A percentile compares a stretch with the other conserved stretches of the same genome.
phyloP scores from a whole-genome alignment of 2,888 invertebrate species.

The Caenorhabditis plicata region DNA sequence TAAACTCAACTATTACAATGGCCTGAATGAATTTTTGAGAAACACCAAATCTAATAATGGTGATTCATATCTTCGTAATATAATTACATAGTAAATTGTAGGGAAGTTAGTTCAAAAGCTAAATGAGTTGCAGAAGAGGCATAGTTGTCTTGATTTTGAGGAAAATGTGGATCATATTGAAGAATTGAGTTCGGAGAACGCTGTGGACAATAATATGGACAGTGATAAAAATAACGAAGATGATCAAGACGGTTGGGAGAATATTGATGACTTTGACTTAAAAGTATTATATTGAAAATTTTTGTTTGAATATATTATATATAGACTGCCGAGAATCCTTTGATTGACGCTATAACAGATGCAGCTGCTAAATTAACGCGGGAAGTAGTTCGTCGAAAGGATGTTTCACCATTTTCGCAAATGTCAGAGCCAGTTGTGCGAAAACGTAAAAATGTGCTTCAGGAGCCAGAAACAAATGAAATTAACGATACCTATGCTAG shows the following conservation, averaged over 20 bases:
- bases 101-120: conserved; percentile 3
- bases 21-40: conserved; percentile 10
- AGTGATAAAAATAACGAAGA: conserved; percentile 1
- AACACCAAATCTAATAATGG: conserved; percentile 6
- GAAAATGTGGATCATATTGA: not conserved
- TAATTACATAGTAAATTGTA: conserved; percentile 1
- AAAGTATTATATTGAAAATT: no score
- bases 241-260: conserved; percentile 21
- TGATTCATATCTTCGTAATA: conserved; percentile 3
- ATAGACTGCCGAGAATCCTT: no score
- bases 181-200: not conserved
- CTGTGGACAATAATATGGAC: conserved; percentile 8
- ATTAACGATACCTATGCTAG: no score
- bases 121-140: conserved; percentile 6
- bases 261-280: conserved; percentile 5
- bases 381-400: no score
- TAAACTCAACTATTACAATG: conserved; percentile 10
- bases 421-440: not conserved
- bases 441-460: conserved; percentile 8
- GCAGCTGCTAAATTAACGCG: no score
- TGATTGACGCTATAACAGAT: no score
- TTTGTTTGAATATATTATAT: no score
- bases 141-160: conserved; percentile 11
- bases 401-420: no score
- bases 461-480: conserved; percentile 5